Evolutionary conservation across 2,113 vertebrate species (phyloP), one percentile per base, ranked within the genome.

Genomic region (Heterocephalus glaber): DNA sequence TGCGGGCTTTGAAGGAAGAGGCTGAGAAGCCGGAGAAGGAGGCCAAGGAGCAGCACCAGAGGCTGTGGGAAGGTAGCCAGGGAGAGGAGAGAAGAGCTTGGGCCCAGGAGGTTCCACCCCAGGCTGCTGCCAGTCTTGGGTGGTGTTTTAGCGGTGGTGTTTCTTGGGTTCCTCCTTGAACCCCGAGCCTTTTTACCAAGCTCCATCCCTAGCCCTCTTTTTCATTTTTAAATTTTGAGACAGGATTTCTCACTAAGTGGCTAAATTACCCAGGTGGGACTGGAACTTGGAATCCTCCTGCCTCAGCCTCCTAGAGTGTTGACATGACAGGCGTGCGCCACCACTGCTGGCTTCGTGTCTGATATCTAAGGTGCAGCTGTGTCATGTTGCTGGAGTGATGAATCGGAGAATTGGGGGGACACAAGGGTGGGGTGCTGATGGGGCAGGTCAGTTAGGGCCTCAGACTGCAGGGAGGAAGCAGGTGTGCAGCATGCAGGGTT

Each of bases 21-120:
- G 99, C 98, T 0, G 99, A 99, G 96, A 98, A 99, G 89, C 99
- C 99, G 0, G 99, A 99, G 95, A 99, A 98, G 95, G 99, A 99
- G 97, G 99, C 99, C 89, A 99, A 99, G 97, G 99, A 99, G 24
- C 98, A 96, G 96, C 99, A 99, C 85, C 98, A 98, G 56, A 98
- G 98, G 98, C 98, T 98, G 9, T 99, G 99, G 99, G 99, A 99
- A 97, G 99, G 99, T 99, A 97, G 9, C 52, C 5, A 0, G 30
- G 41, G 1, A 28, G 1, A 19, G n/a, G n/a, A n/a, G n/a, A n/a
- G n/a, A n/a, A n/a, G n/a, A n/a, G n/a, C n/a, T n/a, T n/a, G n/a
- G 35, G 65, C 24, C 30, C 2, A 1, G 81, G 66, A 14, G 19
- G 8, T 38, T 30, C 8, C 1, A 33, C 2, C 61, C 20, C 54